A percentile compares a stretch with the other conserved stretches of the same genome.
Evolutionary conservation across 2,888 invertebrate genomes (phyloP).

Genomic region (Orchesella flavescens): DNA sequence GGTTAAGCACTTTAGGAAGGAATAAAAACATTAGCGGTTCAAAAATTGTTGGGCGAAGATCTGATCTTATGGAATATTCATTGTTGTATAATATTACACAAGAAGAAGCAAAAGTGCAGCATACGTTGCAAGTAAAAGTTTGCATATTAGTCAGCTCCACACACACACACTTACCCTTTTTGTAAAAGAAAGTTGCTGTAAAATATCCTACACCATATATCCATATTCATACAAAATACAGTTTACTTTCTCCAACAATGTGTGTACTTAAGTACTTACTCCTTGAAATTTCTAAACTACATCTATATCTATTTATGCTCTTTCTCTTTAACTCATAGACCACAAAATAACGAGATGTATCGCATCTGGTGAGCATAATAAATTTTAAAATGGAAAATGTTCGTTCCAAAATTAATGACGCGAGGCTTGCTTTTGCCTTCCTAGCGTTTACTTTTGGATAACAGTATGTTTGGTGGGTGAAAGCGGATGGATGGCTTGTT

Average conservation of each 20-base stretch:
- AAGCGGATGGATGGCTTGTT: constrained; percentile 12
- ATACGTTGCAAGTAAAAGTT: constrained; percentile 17
- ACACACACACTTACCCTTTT: not conserved
- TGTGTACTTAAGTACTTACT: not conserved
- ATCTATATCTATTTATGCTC: not conserved
- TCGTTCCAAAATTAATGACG: constrained; percentile 43
- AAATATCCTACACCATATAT: not conserved
- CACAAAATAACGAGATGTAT: constrained; percentile 17
- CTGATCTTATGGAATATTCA: not conserved
- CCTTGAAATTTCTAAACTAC: not conserved
- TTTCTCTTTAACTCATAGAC: not conserved
- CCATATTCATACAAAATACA: not conserved
- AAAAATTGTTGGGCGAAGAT: not conserved
- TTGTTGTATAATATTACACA: no score
- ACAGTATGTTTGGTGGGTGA: not conserved
- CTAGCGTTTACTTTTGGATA: constrained; percentile 1
- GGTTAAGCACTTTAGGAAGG: not conserved
- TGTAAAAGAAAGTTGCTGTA: not conserved
- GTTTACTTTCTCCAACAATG: not conserved
- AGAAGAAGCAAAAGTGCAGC: constrained; percentile 3
- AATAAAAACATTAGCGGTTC: not conserved
- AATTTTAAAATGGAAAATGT: constrained; percentile 47
- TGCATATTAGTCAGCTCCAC: constrained; percentile 20
- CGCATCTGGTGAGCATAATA: constrained; percentile 41
- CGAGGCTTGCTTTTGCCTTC: constrained; percentile 5